Evolutionary conservation across 1,140 invertebrate genomes (phyloP), one percentile per base, ranked within the genome.

Genomic region (Atopsyche davidsoni): DNA sequence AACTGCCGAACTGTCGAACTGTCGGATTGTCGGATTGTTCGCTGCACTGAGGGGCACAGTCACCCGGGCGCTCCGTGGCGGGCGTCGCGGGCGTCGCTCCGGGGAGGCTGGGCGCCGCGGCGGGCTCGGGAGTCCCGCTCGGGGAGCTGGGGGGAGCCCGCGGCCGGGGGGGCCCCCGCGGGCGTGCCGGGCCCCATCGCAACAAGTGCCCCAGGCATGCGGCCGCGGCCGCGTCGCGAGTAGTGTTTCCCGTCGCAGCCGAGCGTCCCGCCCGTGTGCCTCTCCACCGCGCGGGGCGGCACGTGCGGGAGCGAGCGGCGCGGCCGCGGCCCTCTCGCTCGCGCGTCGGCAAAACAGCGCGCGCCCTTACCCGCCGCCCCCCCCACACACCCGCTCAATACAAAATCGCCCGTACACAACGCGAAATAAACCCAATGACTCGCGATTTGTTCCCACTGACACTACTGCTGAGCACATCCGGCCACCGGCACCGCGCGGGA

Each of bases 361-460:
- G n/a, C 23, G 17, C 23, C 22, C 7, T 11, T 1, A 22, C 10
- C 22, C 14, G 25, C 25, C 31, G 21, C 4, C 14, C 46, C 47
- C 14, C 47, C 44, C 46, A 40, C 40, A 39, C 35, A 17, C 45
- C 41, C 46, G 46, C 47, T 55, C 53, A 48, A 55, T 55, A 55
- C 36, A 40, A 46, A 47, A 18, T 22, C 11, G 3, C 16, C 41
- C n/a, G 39, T 16, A n/a, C 38, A 38, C 35, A n/a, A n/a, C n/a
- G n/a, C 35, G 35, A 10, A n/a, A 9, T 9, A 14, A 16, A n/a
- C n/a, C n/a, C n/a, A n/a, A 16, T 18, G 21, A 2, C 40, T 19
- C 10, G 4, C 9, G n/a, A 19, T 46, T 46, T 19, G 11, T 25
- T n/a, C 25, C 25, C 13, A 32, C 14, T 4, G 4, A 32, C 31